A percentile compares a stretch with the other conserved stretches of the same genome.
phyloP scores from a whole-genome alignment of 1,140 invertebrate species.

The Pseudachorutes palmiensis region DNA sequence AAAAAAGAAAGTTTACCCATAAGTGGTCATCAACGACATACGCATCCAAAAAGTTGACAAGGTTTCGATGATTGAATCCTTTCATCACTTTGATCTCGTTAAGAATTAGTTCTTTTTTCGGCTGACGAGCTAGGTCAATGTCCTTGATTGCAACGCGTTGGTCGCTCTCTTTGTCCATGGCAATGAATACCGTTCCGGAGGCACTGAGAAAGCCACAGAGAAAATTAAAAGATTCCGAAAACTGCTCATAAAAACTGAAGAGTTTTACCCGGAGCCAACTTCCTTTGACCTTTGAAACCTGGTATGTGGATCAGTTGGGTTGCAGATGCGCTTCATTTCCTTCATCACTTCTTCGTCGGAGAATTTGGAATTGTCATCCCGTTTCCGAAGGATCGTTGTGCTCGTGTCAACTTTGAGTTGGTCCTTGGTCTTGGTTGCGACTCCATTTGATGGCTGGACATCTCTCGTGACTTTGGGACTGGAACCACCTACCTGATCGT shows the following conservation, averaged over 20 bases:
- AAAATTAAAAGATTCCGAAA: constrained; percentile 18
- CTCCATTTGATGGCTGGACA: not conserved
- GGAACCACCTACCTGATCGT: not conserved
- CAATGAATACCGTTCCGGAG: constrained; percentile 86
- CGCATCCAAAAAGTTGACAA: constrained; percentile 93
- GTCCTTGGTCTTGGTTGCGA: not conserved
- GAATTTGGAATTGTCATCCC: constrained; percentile 51
- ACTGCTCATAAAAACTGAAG: too few species aligned
- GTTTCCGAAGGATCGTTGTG: constrained; percentile 42
- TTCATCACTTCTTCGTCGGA: constrained; percentile 77
- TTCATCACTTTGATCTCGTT: constrained; percentile 91
- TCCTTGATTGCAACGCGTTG: constrained; percentile 88
- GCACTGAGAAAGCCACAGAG: constrained; percentile 44
- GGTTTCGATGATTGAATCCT: constrained; percentile 87
- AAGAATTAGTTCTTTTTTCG: constrained; percentile 87
- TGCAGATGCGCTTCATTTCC: constrained; percentile 69
- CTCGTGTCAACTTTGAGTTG: constrained; percentile 10
- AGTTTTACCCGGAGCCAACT: constrained; percentile 71
- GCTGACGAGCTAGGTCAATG: constrained; percentile 87
- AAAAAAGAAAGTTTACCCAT: constrained; percentile 56
- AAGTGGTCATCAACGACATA: constrained; percentile 84
- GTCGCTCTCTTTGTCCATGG: constrained; percentile 65
- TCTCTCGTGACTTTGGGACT: not conserved
- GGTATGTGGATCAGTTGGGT: constrained; percentile 62
- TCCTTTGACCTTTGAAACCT: constrained; percentile 76